These are phyloP conservation scores for Ivindomyrus marchei DNA, from an alignment of 2,113 vertebrate genomes.

Conservation along the genomic window DNA sequence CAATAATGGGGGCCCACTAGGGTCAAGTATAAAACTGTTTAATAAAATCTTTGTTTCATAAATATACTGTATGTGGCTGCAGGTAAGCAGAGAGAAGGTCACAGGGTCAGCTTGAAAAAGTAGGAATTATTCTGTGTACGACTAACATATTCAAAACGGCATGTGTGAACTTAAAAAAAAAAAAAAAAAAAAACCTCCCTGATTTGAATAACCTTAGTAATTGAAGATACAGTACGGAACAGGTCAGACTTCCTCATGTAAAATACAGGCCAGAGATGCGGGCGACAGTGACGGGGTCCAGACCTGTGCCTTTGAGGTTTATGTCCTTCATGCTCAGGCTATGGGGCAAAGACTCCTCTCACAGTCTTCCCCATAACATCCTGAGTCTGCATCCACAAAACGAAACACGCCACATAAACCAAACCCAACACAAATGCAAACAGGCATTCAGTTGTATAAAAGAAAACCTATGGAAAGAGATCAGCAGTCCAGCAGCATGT, in stretches of 20 bases:
- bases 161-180: neutral
- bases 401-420: neutral
- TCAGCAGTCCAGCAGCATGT: neutral
- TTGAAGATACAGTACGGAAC: conserved; percentile 47
- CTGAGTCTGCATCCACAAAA: neutral
- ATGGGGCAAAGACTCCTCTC: neutral
- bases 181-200: conserved; percentile 33
- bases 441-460: neutral
- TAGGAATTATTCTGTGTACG: neutral
- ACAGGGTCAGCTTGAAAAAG: neutral
- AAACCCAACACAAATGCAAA: neutral
- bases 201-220: conserved; percentile 59
- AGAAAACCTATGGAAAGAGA: neutral
- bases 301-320: neutral
- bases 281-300: neutral
- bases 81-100: neutral
- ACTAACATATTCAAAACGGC: neutral
- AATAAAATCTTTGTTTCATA: neutral
- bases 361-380: neutral
- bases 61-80: neutral
- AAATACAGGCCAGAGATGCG: conserved; percentile 19
- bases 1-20: neutral
- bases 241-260: conserved; percentile 25
- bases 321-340: neutral
- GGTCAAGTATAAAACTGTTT: neutral